Percentiles rank a stretch among this genome's conserved stretches.
These are phyloP conservation scores for Macropus fuliginosus DNA, from an alignment of 2,797 vertebrate genomes.

Conservation along the genomic window DNA sequence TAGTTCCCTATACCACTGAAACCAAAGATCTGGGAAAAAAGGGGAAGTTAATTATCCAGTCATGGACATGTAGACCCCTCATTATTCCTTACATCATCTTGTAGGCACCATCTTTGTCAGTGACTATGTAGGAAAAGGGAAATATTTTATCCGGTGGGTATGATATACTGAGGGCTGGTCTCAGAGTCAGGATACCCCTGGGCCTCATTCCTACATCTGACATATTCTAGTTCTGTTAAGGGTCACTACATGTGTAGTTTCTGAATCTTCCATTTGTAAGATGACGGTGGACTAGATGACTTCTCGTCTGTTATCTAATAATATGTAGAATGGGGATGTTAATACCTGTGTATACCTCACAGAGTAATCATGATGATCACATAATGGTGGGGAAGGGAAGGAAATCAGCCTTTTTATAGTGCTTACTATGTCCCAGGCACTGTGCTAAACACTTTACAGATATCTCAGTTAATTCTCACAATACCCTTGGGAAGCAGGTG, in stretches of 20 bases:
- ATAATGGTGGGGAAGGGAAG: background rate
- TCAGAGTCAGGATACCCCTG: background rate
- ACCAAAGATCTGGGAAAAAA: background rate
- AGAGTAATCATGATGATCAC: background rate
- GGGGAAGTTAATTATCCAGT: background rate
- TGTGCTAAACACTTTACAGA: background rate
- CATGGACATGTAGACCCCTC: background rate
- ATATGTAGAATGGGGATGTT: background rate
- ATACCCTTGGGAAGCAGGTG: background rate
- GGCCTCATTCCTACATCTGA: background rate
- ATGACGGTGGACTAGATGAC: background rate
- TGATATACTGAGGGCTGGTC: background rate
- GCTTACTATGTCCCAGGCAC: background rate
- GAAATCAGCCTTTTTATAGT: background rate
- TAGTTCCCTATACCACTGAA: background rate
- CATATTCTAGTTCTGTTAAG: background rate
- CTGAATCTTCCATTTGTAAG: background rate
- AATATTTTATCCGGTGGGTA: background rate
- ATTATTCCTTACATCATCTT: background rate
- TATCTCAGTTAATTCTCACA: background rate
- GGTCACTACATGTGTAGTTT: background rate
- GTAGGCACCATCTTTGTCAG: background rate
- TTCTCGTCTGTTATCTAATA: background rate
- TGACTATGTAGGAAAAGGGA: background rate
- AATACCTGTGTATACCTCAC: background rate